These are phyloP conservation scores for Drosophila leonis DNA, from an alignment of 2,888 invertebrate genomes.

Conservation along the genomic window DNA sequence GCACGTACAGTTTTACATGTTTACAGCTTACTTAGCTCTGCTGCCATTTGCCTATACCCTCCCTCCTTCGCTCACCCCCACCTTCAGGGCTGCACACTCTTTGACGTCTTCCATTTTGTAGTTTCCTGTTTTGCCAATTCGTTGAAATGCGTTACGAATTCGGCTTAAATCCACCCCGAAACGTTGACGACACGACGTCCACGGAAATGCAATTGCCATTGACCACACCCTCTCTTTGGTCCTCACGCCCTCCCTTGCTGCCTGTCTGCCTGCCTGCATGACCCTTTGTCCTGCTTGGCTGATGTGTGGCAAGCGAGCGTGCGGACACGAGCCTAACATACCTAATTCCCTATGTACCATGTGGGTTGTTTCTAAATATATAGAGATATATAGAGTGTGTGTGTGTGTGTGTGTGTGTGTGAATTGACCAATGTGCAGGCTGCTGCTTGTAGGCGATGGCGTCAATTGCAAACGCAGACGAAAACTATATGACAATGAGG, in stretches of 20 bases:
- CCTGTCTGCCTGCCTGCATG: constrained; percentile 7
- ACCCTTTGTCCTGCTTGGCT: constrained; percentile 9
- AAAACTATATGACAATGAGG: not conserved
- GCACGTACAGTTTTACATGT: constrained; percentile 14
- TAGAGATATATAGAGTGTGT: constrained; percentile 1
- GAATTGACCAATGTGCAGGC: constrained; percentile 72
- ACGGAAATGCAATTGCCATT: constrained; percentile 51
- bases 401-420: constrained; percentile 29
- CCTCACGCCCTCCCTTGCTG: constrained; percentile 21
- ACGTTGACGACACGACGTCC: not conserved
- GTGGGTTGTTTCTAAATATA: constrained; percentile 53
- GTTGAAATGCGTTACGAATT: constrained; percentile 48
- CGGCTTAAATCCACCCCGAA: constrained; percentile 58
- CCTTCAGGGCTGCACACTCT: not conserved
- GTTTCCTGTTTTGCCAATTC: constrained; percentile 39
- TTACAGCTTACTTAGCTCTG: not conserved
- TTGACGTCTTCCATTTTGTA: constrained; percentile 55
- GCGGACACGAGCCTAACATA: constrained; percentile 48
- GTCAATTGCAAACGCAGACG: constrained; percentile 17
- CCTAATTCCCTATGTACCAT: constrained; percentile 39
- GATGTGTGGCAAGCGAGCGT: constrained; percentile 7
- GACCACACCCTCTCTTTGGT: constrained; percentile 63
- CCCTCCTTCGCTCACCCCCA: not conserved
- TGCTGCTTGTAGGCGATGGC: constrained; percentile 51
- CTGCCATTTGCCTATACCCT: constrained; percentile 10